These are phyloP conservation scores for Cryptocheilus praepositus DNA, from an alignment of 2,888 invertebrate species.

Conservation along the genomic window DNA sequence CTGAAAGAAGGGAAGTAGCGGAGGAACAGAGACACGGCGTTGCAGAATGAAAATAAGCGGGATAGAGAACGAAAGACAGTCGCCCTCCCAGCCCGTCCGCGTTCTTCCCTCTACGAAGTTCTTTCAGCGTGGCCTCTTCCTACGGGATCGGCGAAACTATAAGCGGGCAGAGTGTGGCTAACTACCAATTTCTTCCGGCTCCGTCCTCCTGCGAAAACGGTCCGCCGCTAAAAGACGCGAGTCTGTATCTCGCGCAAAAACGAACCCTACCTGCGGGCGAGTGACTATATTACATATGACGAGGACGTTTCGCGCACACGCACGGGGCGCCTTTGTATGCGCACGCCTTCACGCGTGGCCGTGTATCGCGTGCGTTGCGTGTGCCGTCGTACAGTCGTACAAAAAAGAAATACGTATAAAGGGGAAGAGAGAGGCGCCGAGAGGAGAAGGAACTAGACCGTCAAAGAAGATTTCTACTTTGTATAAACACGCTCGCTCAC, in stretches of 20 bases:
- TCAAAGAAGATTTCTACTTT: slow-evolving; percentile 27
- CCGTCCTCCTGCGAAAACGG: slow-evolving; percentile 27
- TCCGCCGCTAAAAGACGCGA: slow-evolving; percentile 1
- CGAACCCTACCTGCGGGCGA: slow-evolving; percentile 25
- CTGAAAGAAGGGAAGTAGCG: slow-evolving; percentile 1
- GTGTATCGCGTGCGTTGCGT: slow-evolving; percentile 27
- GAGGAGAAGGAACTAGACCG: slow-evolving; percentile 30
- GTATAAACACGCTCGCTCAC: slow-evolving; percentile 21
- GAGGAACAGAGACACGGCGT: background rate
- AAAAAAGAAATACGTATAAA: background rate
- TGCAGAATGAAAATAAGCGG: background rate
- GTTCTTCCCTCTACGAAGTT: slow-evolving; percentile 30
- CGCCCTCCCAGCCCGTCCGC: too few relatives aligned
- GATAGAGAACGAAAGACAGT: background rate
- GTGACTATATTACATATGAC: slow-evolving; percentile 14
- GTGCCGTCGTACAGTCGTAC: background rate
- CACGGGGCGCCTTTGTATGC: too few relatives aligned
- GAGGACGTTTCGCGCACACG: background rate
- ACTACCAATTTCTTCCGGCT: slow-evolving; percentile 48
- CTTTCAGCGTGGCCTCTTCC: slow-evolving; percentile 5
- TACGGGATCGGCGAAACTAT: background rate
- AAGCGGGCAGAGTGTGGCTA: slow-evolving; percentile 7
- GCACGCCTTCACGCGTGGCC: slow-evolving; percentile 14
- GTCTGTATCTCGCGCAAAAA: slow-evolving; percentile 4
- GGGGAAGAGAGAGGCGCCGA: slow-evolving; percentile 6